Evolutionary conservation across 2,797 vertebrate species (phyloP).

Genomic region (Leucoraja ocellata): DNA sequence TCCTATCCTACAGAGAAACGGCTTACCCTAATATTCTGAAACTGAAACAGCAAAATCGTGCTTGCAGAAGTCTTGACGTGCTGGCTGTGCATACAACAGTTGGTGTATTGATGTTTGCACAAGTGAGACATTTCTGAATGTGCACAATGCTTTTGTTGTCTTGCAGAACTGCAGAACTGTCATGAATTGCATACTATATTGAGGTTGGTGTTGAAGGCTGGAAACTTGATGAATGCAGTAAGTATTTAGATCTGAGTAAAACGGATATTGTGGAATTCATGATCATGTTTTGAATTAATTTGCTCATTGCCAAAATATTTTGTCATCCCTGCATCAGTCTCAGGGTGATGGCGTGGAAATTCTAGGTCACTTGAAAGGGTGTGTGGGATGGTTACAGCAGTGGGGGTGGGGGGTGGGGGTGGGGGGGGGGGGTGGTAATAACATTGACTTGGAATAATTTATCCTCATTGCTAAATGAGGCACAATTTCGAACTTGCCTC

Average conservation of each 20-base stretch:
- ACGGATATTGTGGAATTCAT: background rate
- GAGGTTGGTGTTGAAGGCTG: conserved; percentile 68
- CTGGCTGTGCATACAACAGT: background rate
- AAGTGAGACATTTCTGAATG: background rate
- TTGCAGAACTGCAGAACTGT: conserved; percentile 64
- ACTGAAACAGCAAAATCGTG: background rate
- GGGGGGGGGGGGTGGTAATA: no score
- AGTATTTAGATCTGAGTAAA: conserved; percentile 44
- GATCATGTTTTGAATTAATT: background rate
- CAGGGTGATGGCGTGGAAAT: background rate
- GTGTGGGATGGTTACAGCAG: no score
- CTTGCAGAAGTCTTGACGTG: background rate
- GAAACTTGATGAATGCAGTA: conserved; percentile 77
- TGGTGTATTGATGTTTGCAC: no score
- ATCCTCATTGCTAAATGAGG: no score
- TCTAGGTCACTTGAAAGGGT: no score
- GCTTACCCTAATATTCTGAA: background rate
- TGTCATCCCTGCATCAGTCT: background rate
- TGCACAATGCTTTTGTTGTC: conserved; percentile 1
- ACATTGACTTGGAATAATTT: no score
- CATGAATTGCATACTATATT: conserved; percentile 66
- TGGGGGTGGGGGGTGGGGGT: no score
- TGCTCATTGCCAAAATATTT: background rate
- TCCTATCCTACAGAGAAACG: background rate
- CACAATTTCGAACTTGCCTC: no score